Evolutionary conservation across 2,888 invertebrate species (phyloP).

Genomic region (Phortica magna): DNA sequence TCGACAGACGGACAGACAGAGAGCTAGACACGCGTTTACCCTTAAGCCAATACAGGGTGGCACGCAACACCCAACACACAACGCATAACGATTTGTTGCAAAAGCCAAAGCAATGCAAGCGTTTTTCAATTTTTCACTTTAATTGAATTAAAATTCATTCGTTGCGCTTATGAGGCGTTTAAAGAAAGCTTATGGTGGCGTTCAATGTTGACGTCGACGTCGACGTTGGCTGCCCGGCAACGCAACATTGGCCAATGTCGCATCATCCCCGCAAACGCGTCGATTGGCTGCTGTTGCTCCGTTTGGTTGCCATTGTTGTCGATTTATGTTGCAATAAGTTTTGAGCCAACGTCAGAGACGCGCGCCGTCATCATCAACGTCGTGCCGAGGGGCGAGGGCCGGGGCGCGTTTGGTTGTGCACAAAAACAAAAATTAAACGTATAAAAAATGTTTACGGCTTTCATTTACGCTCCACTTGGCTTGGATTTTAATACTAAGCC

Average conservation of each 20-base stretch:
- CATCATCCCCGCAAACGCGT: too few species aligned
- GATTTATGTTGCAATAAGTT: conserved; percentile 1
- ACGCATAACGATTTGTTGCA: too few species aligned
- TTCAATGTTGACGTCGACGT: background rate
- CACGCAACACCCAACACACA: too few species aligned
- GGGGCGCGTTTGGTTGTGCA: background rate
- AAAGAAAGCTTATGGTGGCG: conserved; percentile 37
- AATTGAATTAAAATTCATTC: conserved; percentile 77
- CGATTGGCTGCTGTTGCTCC: background rate
- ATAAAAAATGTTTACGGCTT: background rate
- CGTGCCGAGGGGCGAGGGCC: background rate
- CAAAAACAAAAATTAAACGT: background rate
- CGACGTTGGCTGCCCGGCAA: background rate
- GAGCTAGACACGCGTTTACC: background rate
- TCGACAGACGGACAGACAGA: background rate
- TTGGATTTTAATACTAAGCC: background rate
- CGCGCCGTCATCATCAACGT: too few species aligned
- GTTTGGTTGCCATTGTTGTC: conserved; percentile 9
- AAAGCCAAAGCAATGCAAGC: conserved; percentile 26
- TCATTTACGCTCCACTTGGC: conserved; percentile 8
- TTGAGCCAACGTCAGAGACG: background rate
- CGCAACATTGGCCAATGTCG: background rate
- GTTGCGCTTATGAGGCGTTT: conserved; percentile 73
- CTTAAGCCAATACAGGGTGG: background rate
- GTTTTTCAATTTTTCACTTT: conserved; percentile 71